Conservation (phyloP, 2,888 invertebrate genomes). For the Microctonus aethiopoides region DNA sequence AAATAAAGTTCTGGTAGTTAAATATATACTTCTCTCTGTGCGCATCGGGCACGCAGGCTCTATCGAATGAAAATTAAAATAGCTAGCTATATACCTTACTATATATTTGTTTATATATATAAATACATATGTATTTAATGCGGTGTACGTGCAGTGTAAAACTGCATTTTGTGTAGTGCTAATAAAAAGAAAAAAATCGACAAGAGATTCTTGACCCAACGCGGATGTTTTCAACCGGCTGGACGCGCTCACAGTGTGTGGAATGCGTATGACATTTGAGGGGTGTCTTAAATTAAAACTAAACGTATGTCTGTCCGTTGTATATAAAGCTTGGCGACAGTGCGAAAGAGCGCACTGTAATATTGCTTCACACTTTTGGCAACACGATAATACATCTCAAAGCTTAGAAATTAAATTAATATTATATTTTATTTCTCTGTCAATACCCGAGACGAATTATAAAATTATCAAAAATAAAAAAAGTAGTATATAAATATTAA, state of each 20-base stretch:
- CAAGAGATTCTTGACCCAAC: conserved; percentile 29
- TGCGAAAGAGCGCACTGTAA: conserved; percentile 16
- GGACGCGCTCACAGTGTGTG: conserved; percentile 30
- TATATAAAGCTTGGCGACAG: conserved; percentile 37
- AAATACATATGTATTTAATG: too few relatives aligned
- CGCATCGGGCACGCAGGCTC: background rate
- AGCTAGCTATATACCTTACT: background rate
- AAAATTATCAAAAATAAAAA: background rate
- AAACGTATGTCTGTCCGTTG: conserved; percentile 3
- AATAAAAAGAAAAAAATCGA: background rate
- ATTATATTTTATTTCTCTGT: too few relatives aligned
- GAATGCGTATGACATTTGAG: conserved; percentile 64
- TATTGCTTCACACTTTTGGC: conserved; percentile 44
- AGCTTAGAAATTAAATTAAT: background rate
- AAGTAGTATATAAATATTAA: background rate
- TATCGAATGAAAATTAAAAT: background rate
- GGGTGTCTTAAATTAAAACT: conserved; percentile 64
- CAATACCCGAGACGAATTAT: too few relatives aligned
- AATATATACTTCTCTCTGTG: background rate
- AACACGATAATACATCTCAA: conserved; percentile 8
- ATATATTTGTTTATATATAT: background rate
- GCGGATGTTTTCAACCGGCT: conserved; percentile 29
- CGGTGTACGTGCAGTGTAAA: too few relatives aligned
- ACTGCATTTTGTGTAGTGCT: background rate
- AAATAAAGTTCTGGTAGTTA: background rate